Evolutionary conservation across 1,140 invertebrate species (phyloP).

Genomic region (Agrypnia vestita): DNA sequence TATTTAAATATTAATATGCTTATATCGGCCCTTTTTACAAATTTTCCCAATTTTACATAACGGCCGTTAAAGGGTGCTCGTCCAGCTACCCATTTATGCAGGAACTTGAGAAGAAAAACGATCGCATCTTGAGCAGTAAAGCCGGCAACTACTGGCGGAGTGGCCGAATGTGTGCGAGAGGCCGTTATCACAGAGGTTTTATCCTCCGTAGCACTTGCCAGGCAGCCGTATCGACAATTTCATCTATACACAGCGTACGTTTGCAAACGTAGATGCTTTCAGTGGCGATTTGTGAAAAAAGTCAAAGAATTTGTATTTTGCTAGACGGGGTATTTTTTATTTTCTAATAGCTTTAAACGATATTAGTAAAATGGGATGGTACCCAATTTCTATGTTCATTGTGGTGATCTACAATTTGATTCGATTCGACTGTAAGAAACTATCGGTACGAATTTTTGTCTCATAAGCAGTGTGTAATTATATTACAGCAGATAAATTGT

Average conservation of each 20-base stretch:
- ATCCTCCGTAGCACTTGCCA: constrained; percentile 14
- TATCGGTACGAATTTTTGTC: too few relatives aligned
- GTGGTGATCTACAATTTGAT: too few relatives aligned
- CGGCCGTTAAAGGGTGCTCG: not conserved
- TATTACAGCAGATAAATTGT: too few relatives aligned
- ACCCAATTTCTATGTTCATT: too few relatives aligned
- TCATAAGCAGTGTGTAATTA: too few relatives aligned
- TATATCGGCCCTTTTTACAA: constrained; percentile 7
- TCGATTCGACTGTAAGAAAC: too few relatives aligned
- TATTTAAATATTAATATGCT: too few relatives aligned
- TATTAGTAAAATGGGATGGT: too few relatives aligned
- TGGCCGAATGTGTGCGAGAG: not conserved
- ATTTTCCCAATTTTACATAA: not conserved
- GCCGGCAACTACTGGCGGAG: constrained; percentile 5
- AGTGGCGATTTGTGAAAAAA: constrained; percentile 33
- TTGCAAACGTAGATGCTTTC: constrained; percentile 30
- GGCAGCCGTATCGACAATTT: constrained; percentile 8
- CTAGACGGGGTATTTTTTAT: too few relatives aligned
- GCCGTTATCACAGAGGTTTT: constrained; percentile 38
- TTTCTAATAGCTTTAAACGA: too few relatives aligned
- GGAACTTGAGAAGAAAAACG: constrained; percentile 36
- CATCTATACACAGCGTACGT: constrained; percentile 30
- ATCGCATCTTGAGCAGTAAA: constrained; percentile 41
- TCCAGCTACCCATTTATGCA: constrained; percentile 19
- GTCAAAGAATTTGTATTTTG: not conserved